Evolutionary conservation across 2,113 vertebrate species (phyloP).

Genomic region (Benitochromis conjunctus): DNA sequence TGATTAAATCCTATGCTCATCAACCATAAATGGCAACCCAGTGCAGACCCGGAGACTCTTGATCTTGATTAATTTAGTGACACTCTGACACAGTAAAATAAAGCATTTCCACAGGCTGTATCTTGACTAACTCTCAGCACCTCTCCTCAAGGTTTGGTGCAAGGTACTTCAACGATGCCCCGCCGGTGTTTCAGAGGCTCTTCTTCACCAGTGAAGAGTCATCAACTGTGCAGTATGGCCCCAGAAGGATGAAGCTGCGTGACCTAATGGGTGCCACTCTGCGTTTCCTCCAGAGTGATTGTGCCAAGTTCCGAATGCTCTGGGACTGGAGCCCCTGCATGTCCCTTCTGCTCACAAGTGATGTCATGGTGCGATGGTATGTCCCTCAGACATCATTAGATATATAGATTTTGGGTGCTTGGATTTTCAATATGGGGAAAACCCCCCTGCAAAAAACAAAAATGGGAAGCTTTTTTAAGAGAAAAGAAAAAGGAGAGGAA

Average conservation of each 20-base stretch:
- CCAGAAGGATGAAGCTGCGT: conserved; percentile 90
- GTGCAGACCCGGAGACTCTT: not conserved
- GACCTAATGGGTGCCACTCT: conserved; percentile 96
- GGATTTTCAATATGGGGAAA: not conserved
- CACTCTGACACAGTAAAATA: not conserved
- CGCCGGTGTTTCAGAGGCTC: conserved; percentile 94
- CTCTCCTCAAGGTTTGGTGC: conserved; percentile 82
- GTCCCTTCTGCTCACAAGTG: conserved; percentile 91
- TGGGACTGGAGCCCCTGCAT: conserved; percentile 99
- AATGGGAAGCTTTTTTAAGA: not conserved
- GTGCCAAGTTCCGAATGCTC: conserved; percentile 79
- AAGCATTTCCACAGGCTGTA: not conserved
- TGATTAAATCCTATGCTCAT: not conserved
- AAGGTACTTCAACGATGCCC: conserved; percentile 85
- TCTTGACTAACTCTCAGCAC: not conserved
- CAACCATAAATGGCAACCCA: not conserved
- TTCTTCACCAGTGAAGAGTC: conserved; percentile 91
- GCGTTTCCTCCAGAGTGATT: conserved; percentile 86
- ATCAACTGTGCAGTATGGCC: conserved; percentile 85
- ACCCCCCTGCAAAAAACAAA: not conserved
- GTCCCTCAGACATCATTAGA: conserved; percentile 17
- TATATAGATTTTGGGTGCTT: not conserved
- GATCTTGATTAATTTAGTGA: not conserved
- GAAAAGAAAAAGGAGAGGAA: not conserved
- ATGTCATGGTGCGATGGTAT: conserved; percentile 91